Base-by-base conservation (phyloP, 2,113 vertebrate species). In the Megalops atlanticus region DNA sequence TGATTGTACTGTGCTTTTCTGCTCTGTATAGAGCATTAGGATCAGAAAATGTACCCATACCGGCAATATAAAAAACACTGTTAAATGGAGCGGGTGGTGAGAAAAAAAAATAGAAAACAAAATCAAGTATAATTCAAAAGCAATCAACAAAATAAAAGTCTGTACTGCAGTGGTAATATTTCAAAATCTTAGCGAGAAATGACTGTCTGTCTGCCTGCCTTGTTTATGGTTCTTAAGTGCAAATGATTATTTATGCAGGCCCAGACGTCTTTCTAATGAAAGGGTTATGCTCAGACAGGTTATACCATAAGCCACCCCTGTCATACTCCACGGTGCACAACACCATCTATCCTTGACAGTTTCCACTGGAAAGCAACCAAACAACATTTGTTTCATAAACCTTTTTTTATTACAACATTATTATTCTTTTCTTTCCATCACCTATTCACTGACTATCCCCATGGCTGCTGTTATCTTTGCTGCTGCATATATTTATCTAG, bases 241-340 rank as follows among this genome's bases (percentile, higher is more conserved):
- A 89, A 92, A 90, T 87, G n/a, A 88, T 86, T 90, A 87, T 91
- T 92, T 92, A 87, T 49, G 84, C 84, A 74, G 77, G 76, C 77
- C 79, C 39, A 2, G 1, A 87, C 88, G n/a, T 84, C 75, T 15
- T 14, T 33, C 15, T 89, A 92, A 90, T 90, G 86, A 90, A 39
- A 12, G 77, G 88, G 78, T 91, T 54, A 74, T 69, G 73, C 77
- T 82, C 78, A 31, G 69, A 39, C 14, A 35, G 74, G 83, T 80
- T 82, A 35, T 83, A 36, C 2, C 77, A 33, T 91, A 90, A 91
- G 89, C 18, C 49, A 54, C 2, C 49, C 18, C 49, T 54, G 49
- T 54, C 24, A 54, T 54, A 6, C 3, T 16, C 16, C 49, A 0
- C 24, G 18, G 16, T 54, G 49, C 24, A 21, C 16, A 21, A 54